Conservation (phyloP, 1,140 invertebrate species). For the Apis cerana region DNA sequence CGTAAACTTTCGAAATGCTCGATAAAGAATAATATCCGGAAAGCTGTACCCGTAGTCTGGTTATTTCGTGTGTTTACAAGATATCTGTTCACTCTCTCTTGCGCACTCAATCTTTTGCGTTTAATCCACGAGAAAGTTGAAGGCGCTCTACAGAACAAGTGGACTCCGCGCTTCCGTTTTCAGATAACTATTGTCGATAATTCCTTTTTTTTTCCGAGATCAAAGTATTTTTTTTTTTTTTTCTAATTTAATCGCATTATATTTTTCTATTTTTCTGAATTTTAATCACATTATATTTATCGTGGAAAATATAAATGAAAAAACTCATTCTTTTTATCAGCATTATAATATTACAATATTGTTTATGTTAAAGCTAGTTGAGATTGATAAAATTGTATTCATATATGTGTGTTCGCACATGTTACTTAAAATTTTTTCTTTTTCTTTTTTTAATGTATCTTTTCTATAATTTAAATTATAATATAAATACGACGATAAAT, state of each 20-base stretch:
- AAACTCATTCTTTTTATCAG: not conserved
- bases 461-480: too few relatives aligned
- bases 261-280: not conserved
- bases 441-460: too few relatives aligned
- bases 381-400: not conserved
- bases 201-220: not conserved
- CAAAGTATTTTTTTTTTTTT: not conserved
- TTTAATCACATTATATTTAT: not conserved
- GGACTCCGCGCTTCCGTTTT: slow-evolving; percentile 24
- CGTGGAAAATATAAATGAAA: not conserved
- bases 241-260: not conserved
- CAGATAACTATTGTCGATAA: not conserved
- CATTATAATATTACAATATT: not conserved
- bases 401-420: not conserved
- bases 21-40: not conserved
- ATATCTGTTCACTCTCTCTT: slow-evolving; percentile 74
- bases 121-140: slow-evolving; percentile 74
- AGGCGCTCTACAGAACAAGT: slow-evolving; percentile 43
- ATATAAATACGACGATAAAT: too few relatives aligned
- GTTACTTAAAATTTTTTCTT: too few relatives aligned
- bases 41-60: too few relatives aligned
- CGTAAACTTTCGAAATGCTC: not conserved
- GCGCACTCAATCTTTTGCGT: slow-evolving; percentile 60
- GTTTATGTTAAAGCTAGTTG: not conserved
- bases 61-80: not conserved